Percentiles rank a stretch among this genome's conserved stretches.
These are phyloP conservation scores for Chymomyza procnemis DNA, from an alignment of 2,888 invertebrate genomes.

Conservation along the genomic window DNA sequence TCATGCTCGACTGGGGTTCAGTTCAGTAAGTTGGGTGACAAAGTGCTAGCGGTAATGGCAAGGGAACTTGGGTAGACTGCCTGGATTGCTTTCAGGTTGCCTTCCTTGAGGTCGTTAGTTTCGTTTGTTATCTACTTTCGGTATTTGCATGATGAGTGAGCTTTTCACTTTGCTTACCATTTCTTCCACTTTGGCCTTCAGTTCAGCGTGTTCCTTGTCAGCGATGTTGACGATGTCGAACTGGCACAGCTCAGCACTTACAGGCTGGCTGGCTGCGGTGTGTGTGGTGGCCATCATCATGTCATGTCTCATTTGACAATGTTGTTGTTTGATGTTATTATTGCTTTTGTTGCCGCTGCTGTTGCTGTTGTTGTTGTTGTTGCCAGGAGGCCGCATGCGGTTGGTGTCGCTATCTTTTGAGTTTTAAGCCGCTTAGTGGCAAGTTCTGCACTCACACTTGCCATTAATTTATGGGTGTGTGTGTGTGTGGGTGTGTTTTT, in stretches of 20 bases:
- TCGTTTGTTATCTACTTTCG: not conserved
- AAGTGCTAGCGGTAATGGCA: not conserved
- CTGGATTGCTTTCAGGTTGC: not conserved
- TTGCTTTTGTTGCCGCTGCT: not conserved
- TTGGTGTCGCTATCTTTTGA: constrained; percentile 8
- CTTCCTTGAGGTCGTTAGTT: not conserved
- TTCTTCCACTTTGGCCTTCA: not conserved
- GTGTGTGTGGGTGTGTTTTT: too few species aligned
- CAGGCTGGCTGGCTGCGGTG: too few species aligned
- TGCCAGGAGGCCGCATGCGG: not conserved
- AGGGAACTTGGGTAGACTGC: not conserved
- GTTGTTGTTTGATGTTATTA: not conserved
- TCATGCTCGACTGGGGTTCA: not conserved
- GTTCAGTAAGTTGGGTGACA: too few species aligned
- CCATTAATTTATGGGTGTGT: constrained; percentile 1
- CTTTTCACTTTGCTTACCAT: not conserved
- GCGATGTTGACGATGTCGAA: not conserved
- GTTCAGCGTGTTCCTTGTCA: not conserved
- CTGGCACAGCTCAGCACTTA: too few species aligned
- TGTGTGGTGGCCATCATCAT: not conserved
- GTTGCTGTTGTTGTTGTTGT: not conserved
- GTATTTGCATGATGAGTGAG: constrained; percentile 4
- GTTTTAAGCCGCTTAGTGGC: constrained; percentile 9
- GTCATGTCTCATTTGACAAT: constrained; percentile 1
- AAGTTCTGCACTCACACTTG: not conserved